These are phyloP conservation scores for Epizoanthus ramosus DNA, from an alignment of 92 coral and sea anemone genomes.

Conservation along the genomic window DNA sequence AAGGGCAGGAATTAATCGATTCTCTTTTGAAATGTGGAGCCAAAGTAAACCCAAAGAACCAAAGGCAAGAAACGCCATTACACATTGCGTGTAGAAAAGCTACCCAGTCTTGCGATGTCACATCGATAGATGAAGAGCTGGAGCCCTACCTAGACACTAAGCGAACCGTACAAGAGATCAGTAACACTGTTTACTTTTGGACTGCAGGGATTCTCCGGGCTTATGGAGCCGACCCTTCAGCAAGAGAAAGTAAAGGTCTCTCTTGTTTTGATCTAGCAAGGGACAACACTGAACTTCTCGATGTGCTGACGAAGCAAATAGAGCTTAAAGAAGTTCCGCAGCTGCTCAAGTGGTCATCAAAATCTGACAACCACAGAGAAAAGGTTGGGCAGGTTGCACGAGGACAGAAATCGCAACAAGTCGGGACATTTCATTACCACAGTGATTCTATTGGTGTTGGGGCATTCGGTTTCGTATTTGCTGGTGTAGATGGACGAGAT, in stretches of 20 bases:
- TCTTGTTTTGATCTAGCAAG: conserved; percentile 34
- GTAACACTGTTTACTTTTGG: conserved; percentile 18
- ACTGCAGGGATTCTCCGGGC: conserved; percentile 9
- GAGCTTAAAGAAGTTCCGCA: conserved; percentile 30
- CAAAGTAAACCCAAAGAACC: background rate
- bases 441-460: conserved; percentile 52
- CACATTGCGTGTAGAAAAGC: conserved; percentile 9
- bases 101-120: background rate
- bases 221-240: conserved; percentile 35
- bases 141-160: background rate
- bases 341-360: conserved; percentile 53
- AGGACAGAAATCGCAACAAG: conserved; percentile 32
- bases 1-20: conserved; percentile 16
- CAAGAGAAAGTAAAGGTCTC: conserved; percentile 18
- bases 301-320: conserved; percentile 17
- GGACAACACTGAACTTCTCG: conserved; percentile 17
- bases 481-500: conserved; percentile 59
- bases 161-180: background rate
- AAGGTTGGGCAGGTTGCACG: conserved; percentile 51
- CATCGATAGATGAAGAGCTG: background rate
- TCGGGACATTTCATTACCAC: conserved; percentile 49
- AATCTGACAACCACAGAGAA: conserved; percentile 41
- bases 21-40: conserved; percentile 9
- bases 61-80: conserved; percentile 11
- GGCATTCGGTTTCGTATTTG: conserved; percentile 41